Evolutionary conservation across 1,140 invertebrate genomes (phyloP), one percentile per base, ranked within the genome.

Genomic region (Nymphalis io): DNA sequence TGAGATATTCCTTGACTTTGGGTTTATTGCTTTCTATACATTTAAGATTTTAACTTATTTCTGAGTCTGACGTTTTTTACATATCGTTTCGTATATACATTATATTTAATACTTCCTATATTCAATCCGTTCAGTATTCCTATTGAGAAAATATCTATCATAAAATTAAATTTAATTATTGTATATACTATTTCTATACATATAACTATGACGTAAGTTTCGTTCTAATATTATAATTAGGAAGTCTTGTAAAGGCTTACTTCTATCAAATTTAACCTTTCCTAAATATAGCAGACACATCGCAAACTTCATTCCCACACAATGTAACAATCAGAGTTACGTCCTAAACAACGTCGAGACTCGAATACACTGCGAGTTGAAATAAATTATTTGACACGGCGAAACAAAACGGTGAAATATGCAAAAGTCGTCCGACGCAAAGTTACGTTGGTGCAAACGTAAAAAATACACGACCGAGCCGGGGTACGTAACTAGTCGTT

Each of bases 321-420:
- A 53, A 57, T 57, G 51, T 66, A 57, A 74, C 68, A 72, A 74
- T 74, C 73, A 51, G 60, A 68, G 72, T 62, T 20, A 73, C 64
- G 66, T 71, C 65, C 73, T 68, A 68, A 74, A 74, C 73, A 69
- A 60, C 64, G 65, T 72, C 66, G 55, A 55, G 55, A 63, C 57
- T 70, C 68, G 68, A 73, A 73, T 60, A 63, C 68, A 73, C 46
- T 71, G 72, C 68, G 73, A 40, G 69, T 71, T 65, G 68, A 74
- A 74, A 74, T 74, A 74, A 74, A 74, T 74, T 74, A 74, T 74
- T 74, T 74, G 73, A 74, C 69, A 70, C 68, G 57, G 68, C 68
- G 69, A 64, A 74, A 74, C 61, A 74, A 74, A 71, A 74, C 69
- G 57, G 73, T 74, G 73, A 74, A 71, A 71, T 74, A 74, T 74